Percentiles rank a stretch among this genome's conserved stretches.
Evolutionary conservation across 2,888 invertebrate genomes (phyloP).

Genomic region (Apamea anceps): DNA sequence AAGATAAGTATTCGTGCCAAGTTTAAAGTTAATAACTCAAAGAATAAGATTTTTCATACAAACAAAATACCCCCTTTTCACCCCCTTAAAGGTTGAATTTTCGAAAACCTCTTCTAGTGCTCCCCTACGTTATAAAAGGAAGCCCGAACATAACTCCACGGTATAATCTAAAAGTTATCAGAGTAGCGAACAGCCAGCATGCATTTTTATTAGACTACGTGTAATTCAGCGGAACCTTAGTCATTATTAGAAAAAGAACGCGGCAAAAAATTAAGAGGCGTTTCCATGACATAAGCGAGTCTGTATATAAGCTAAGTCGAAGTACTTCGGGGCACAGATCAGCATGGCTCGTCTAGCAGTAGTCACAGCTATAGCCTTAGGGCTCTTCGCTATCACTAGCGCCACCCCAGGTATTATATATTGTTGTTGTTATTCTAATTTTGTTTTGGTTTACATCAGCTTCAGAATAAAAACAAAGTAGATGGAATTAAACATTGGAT

Average conservation of each 20-base stretch:
- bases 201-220: slow-evolving; percentile 21
- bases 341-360: slow-evolving; percentile 81
- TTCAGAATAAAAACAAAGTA: neutral
- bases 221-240: slow-evolving; percentile 67
- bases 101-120: neutral
- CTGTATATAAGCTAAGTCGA: slow-evolving; percentile 76
- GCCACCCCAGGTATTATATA: slow-evolving; percentile 80
- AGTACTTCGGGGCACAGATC: slow-evolving; percentile 70
- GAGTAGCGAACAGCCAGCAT: slow-evolving; percentile 1
- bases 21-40: neutral
- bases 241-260: slow-evolving; percentile 63
- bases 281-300: slow-evolving; percentile 79
- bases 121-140: too few relatives aligned
- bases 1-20: neutral
- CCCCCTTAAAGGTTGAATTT: neutral
- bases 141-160: neutral
- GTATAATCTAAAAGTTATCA: slow-evolving; percentile 14
- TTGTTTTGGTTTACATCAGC: neutral
- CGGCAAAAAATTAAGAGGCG: slow-evolving; percentile 78
- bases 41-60: too few relatives aligned
- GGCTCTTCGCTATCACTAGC: slow-evolving; percentile 79
- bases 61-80: too few relatives aligned
- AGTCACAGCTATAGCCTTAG: slow-evolving; percentile 77
- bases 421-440: slow-evolving; percentile 25
- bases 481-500: neutral